Percentiles rank a stretch among this genome's conserved stretches.
Evolutionary conservation across 2,797 vertebrate species (phyloP).

Genomic region (Syngnathus acus): DNA sequence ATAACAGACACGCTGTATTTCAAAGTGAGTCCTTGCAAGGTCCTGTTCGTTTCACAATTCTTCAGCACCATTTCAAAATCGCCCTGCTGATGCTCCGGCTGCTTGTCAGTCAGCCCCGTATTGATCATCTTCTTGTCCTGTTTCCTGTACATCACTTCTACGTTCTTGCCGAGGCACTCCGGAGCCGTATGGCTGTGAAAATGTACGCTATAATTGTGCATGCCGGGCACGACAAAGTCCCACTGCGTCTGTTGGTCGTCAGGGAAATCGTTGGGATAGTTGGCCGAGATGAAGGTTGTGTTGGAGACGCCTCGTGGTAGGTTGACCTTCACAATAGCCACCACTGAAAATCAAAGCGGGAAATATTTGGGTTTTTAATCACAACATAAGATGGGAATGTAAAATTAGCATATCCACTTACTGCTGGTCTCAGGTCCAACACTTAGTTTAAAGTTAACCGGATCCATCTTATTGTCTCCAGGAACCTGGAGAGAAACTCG

Average conservation of each 20-base stretch:
- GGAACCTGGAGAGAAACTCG: constrained; percentile 57
- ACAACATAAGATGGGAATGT: no score
- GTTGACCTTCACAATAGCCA: constrained; percentile 73
- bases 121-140: constrained; percentile 17
- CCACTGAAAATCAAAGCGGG: constrained; percentile 44
- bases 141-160: constrained; percentile 72
- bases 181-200: constrained; percentile 71
- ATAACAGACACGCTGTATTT: constrained; percentile 59
- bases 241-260: constrained; percentile 75
- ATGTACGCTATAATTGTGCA: constrained; percentile 76
- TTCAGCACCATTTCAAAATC: constrained; percentile 63
- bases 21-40: constrained; percentile 46
- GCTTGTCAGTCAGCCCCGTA: constrained; percentile 41
- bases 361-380: neutral
- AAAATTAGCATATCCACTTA: constrained; percentile 34
- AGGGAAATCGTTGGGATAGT: constrained; percentile 76
- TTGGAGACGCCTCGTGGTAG: constrained; percentile 70
- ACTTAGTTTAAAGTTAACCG: constrained; percentile 51
- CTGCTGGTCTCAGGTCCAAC: constrained; percentile 48
- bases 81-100: constrained; percentile 60
- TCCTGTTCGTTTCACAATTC: constrained; percentile 59
- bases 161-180: constrained; percentile 71
- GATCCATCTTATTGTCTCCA: constrained; percentile 30
- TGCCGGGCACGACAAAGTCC: constrained; percentile 76
- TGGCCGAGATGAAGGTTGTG: constrained; percentile 72